phyloP scores from a whole-genome alignment of 2,113 vertebrate genomes.

The Perca flavescens region DNA sequence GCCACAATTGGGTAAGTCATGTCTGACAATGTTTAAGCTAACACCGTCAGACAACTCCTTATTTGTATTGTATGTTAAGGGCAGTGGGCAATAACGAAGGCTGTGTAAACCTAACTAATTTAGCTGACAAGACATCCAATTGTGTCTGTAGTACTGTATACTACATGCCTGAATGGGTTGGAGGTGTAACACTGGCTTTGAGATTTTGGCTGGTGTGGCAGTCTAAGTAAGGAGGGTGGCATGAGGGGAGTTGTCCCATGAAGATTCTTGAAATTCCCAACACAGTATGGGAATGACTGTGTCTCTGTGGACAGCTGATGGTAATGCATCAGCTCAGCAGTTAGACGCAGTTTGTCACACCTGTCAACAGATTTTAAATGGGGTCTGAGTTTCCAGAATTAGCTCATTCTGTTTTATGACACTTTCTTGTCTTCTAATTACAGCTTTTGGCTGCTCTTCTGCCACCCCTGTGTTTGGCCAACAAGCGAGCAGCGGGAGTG shows the following conservation, averaged over 20 bases:
- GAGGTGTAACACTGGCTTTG: constrained; percentile 7
- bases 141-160: neutral
- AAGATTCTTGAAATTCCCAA: constrained; percentile 57
- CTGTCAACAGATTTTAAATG: neutral
- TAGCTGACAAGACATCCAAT: neutral
- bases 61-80: neutral
- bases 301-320: constrained; percentile 69
- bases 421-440: constrained; percentile 53
- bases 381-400: neutral
- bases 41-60: constrained; percentile 1
- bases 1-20: neutral
- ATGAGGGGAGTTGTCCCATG: constrained; percentile 47
- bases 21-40: neutral
- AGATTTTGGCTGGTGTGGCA: neutral
- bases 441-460: constrained; percentile 88
- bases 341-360: constrained; percentile 16
- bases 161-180: neutral
- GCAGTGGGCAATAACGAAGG: neutral
- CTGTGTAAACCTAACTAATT: neutral
- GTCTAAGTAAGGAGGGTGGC: constrained; percentile 6
- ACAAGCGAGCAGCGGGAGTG: constrained; percentile 80
- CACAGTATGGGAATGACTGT: constrained; percentile 34
- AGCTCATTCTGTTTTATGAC: constrained; percentile 1
- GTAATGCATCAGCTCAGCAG: constrained; percentile 32
- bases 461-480: constrained; percentile 91